Percentiles rank a stretch among this genome's conserved stretches.
Conservation (phyloP, 92 coral and sea anemone species). For the Plumapathes pennacea region DNA sequence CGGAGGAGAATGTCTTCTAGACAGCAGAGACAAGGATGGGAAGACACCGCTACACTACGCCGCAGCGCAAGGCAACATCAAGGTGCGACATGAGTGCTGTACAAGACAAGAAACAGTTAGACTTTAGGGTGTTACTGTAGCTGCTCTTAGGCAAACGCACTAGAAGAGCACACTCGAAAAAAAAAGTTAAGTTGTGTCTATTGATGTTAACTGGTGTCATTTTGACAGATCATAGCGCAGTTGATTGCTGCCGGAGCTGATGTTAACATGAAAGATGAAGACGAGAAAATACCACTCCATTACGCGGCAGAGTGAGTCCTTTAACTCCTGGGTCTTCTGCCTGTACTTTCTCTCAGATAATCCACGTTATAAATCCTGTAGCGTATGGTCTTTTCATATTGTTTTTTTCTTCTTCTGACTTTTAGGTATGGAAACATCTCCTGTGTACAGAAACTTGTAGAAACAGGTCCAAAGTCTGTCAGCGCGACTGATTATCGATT, state of each 20-base stretch:
- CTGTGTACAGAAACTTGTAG: constrained; percentile 56
- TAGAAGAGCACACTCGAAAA: neutral
- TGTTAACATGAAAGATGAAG: constrained; percentile 68
- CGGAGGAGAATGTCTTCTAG: constrained; percentile 56
- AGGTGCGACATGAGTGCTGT: no score
- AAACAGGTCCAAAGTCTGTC: constrained; percentile 46
- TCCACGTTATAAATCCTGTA: no score
- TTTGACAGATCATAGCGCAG: constrained; percentile 47
- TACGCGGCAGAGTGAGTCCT: constrained; percentile 77
- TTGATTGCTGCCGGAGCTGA: constrained; percentile 64
- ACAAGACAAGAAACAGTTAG: no score
- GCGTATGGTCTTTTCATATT: no score
- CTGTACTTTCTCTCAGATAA: no score
- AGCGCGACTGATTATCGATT: constrained; percentile 55
- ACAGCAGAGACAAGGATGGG: constrained; percentile 67
- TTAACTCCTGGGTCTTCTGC: no score
- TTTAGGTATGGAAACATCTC: constrained; percentile 69
- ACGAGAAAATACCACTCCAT: constrained; percentile 75
- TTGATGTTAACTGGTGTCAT: no score
- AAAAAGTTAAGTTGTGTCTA: no score
- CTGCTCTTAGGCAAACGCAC: no score
- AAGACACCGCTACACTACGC: constrained; percentile 81
- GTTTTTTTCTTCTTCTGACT: neutral
- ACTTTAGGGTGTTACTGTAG: no score
- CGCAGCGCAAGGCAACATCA: constrained; percentile 69